Evolutionary conservation across 1,140 invertebrate genomes (phyloP).

Genomic region (Drosophila bocqueti): DNA sequence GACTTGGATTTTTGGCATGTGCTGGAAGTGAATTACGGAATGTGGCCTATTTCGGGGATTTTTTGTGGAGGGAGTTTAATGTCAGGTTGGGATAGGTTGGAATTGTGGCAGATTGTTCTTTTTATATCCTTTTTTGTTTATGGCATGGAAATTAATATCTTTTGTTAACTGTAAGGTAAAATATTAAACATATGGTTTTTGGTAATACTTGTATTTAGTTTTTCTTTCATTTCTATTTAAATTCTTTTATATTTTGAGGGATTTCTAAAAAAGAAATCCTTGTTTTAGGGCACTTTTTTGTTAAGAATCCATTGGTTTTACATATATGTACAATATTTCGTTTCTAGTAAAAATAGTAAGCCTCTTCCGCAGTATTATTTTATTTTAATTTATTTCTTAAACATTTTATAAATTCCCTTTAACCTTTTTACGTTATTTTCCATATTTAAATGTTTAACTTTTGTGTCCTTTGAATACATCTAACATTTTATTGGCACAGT

Average conservation of each 20-base stretch:
- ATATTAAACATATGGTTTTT: not conserved
- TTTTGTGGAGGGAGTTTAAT: not conserved
- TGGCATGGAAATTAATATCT: not conserved
- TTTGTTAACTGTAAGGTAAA: not conserved
- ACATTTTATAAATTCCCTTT: not conserved
- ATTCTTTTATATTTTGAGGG: not conserved
- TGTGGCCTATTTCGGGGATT: conserved; percentile 24
- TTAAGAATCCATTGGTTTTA: not conserved
- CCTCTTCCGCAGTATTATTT: not conserved
- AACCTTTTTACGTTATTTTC: not conserved
- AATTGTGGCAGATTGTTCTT: not conserved
- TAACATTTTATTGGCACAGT: conserved; percentile 13
- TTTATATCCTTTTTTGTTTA: not conserved
- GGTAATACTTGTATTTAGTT: no score
- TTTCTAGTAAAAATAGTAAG: not conserved
- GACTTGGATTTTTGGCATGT: conserved; percentile 27
- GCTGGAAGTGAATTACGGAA: conserved; percentile 26
- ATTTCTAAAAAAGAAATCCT: not conserved
- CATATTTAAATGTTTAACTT: not conserved
- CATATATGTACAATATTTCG: not conserved
- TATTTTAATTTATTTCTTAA: not conserved
- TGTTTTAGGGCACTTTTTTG: not conserved
- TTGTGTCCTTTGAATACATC: not conserved
- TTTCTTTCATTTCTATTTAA: no score
- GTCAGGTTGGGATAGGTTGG: conserved; percentile 9